Conservation (phyloP, 1,140 invertebrate genomes). For the Conus betulinus region DNA sequence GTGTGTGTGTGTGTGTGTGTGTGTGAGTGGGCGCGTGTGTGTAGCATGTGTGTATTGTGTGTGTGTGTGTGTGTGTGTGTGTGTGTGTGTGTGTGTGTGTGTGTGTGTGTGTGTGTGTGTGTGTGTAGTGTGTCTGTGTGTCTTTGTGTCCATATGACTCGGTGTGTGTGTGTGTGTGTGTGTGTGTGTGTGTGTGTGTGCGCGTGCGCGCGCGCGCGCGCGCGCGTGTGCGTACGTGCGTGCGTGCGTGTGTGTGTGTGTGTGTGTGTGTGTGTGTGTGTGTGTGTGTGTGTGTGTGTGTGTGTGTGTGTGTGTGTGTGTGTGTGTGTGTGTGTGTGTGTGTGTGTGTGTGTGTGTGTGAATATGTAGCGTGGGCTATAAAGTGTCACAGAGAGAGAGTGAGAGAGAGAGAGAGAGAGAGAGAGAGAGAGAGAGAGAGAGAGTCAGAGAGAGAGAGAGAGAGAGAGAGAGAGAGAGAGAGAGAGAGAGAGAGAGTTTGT, state of each 20-base stretch:
- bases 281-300: background rate
- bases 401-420: no score
- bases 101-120: background rate
- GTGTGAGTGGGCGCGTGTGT: background rate
- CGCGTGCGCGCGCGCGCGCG: background rate
- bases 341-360: background rate
- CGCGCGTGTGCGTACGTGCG: background rate
- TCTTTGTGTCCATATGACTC: background rate
- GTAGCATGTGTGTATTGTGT: no score
- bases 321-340: background rate
- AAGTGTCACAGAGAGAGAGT: no score
- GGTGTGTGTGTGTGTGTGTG: slow-evolving; percentile 4
- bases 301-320: background rate
- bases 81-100: background rate
- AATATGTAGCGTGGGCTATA: no score
- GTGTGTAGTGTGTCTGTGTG: no score
- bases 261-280: background rate
- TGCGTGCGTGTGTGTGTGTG: background rate
- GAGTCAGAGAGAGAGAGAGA: no score
- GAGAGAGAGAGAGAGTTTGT: no score
- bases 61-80: no score
- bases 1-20: background rate
- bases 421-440: no score
- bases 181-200: slow-evolving; percentile 10
- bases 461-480: no score